Percentiles rank a stretch among this genome's conserved stretches.
phyloP scores from a whole-genome alignment of 1,140 invertebrate species.

The Penaeus indicus region DNA sequence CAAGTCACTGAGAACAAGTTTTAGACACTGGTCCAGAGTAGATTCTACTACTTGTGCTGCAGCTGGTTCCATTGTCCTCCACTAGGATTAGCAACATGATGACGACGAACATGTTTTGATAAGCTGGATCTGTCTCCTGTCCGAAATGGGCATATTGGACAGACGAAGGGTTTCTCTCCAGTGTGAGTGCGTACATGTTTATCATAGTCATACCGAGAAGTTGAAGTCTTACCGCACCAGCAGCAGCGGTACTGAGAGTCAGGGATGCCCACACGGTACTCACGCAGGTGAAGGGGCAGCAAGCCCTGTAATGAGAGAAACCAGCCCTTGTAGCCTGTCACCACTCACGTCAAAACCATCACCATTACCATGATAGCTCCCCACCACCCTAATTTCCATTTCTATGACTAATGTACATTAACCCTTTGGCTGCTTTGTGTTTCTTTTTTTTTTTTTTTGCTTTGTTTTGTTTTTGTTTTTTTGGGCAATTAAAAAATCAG shows the following conservation, averaged over 20 bases:
- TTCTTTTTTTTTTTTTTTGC: too few relatives aligned
- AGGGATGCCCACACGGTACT: slow-evolving; percentile 27
- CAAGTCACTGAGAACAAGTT: too few relatives aligned
- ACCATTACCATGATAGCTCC: slow-evolving; percentile 30
- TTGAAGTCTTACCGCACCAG: slow-evolving; percentile 61
- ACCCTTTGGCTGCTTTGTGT: not conserved
- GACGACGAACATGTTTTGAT: slow-evolving; percentile 55
- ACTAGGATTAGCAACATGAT: slow-evolving; percentile 18
- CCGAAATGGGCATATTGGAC: slow-evolving; percentile 58
- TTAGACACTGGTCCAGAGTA: too few relatives aligned
- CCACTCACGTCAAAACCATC: slow-evolving; percentile 35
- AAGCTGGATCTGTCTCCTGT: slow-evolving; percentile 58
- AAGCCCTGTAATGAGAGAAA: slow-evolving; percentile 56
- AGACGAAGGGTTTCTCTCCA: slow-evolving; percentile 64
- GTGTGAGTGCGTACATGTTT: slow-evolving; percentile 64
- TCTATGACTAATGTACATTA: not conserved
- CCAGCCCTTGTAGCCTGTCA: slow-evolving; percentile 44
- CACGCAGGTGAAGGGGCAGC: slow-evolving; percentile 46
- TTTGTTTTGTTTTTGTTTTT: too few relatives aligned
- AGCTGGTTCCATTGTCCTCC: not conserved
- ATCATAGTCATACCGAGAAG: slow-evolving; percentile 63
- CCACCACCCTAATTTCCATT: slow-evolving; percentile 15
- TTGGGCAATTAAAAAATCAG: too few relatives aligned
- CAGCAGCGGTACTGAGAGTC: slow-evolving; percentile 47
- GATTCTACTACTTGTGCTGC: not conserved